phyloP scores from a whole-genome alignment of 2,888 invertebrate genomes.

The Limnephilus auricula region DNA sequence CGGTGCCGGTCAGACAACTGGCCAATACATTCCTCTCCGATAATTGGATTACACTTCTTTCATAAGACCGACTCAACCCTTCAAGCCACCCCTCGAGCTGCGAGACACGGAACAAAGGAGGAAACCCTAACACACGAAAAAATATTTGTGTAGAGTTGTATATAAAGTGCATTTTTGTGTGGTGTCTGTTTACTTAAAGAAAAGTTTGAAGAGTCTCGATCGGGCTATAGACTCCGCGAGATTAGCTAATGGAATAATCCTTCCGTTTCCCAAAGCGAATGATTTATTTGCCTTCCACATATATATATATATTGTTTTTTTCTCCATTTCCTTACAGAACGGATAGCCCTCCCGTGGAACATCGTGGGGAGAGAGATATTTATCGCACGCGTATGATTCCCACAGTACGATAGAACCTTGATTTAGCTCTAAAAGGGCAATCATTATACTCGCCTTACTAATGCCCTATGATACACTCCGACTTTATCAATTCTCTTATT shows the following conservation, averaged over 20 bases:
- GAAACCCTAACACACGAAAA: neutral
- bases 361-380: slow-evolving; percentile 11
- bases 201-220: neutral
- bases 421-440: slow-evolving; percentile 42
- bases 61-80: slow-evolving; percentile 16
- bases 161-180: neutral
- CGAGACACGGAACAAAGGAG: neutral
- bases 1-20: slow-evolving; percentile 45
- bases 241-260: slow-evolving; percentile 59
- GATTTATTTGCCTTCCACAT: slow-evolving; percentile 50
- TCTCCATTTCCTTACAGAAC: slow-evolving; percentile 48
- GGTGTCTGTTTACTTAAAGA: neutral
- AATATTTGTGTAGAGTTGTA: neutral
- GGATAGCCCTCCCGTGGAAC: slow-evolving; percentile 22
- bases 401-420: slow-evolving; percentile 40
- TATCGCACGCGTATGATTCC: slow-evolving; percentile 42
- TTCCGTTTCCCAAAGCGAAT: slow-evolving; percentile 52
- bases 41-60: slow-evolving; percentile 57
- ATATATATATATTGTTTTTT: slow-evolving; percentile 53
- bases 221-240: slow-evolving; percentile 54
- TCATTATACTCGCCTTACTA: slow-evolving; percentile 23
- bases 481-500: slow-evolving; percentile 19
- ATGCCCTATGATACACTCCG: slow-evolving; percentile 10
- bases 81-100: slow-evolving; percentile 1
- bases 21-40: slow-evolving; percentile 49